Conservation (phyloP, 1,140 invertebrate genomes). For the Pseudobourletiella spinata region DNA sequence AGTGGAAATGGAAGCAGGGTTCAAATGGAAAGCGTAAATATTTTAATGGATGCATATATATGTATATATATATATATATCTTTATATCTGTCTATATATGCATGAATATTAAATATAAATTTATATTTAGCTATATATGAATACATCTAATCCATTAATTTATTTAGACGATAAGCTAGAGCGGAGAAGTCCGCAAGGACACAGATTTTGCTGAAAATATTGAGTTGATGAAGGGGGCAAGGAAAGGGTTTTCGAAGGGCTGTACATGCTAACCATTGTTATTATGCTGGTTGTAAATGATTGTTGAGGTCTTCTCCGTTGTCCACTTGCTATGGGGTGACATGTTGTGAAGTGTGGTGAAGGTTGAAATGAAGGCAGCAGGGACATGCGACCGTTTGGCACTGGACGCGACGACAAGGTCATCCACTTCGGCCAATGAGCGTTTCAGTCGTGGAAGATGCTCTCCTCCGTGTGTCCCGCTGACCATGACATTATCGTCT, state of each 20-base stretch:
- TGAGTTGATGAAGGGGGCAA: too few relatives aligned
- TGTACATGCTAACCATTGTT: conserved; percentile 35
- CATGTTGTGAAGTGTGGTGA: conserved; percentile 27
- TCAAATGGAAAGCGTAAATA: background rate
- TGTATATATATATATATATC: background rate
- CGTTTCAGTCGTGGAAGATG: conserved; percentile 33
- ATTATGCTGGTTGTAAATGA: conserved; percentile 35
- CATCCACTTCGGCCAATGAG: conserved; percentile 32
- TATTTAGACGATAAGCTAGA: too few relatives aligned
- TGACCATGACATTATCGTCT: conserved; percentile 6
- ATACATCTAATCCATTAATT: too few relatives aligned
- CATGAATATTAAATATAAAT: background rate
- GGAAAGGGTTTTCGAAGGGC: too few relatives aligned
- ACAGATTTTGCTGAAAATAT: too few relatives aligned
- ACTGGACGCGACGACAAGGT: conserved; percentile 24
- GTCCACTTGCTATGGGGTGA: conserved; percentile 21
- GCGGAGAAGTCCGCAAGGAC: background rate
- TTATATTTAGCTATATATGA: background rate
- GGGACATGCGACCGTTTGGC: conserved; percentile 30
- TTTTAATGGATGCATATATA: background rate
- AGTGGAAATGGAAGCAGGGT: background rate
- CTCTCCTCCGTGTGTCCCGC: conserved; percentile 7
- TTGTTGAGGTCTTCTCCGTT: conserved; percentile 25
- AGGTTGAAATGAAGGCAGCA: conserved; percentile 25
- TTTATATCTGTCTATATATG: background rate